A percentile compares a stretch with the other conserved stretches of the same genome.
phyloP scores from a whole-genome alignment of 2,113 vertebrate species.

The Dipodomys merriami region DNA sequence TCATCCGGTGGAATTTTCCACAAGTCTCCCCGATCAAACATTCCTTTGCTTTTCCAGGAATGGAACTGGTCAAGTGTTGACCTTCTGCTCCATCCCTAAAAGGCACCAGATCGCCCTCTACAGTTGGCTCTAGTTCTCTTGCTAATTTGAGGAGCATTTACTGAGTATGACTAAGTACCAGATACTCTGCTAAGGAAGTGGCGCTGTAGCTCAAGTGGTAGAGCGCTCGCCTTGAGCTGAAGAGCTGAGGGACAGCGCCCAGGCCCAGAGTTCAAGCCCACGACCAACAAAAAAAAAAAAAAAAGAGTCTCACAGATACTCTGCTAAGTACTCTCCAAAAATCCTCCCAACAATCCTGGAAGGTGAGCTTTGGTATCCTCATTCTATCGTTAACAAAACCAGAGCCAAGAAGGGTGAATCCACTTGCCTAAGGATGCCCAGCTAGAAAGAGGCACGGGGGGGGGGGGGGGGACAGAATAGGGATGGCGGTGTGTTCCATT shows the following conservation, averaged over 20 bases:
- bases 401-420: background rate
- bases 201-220: too few species aligned
- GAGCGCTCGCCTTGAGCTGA: too few species aligned
- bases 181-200: background rate
- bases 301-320: too few species aligned
- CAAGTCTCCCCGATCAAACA: background rate
- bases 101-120: background rate
- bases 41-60: background rate
- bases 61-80: background rate
- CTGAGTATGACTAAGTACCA: background rate
- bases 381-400: background rate
- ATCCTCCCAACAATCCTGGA: background rate
- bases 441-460: background rate
- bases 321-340: background rate
- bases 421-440: background rate
- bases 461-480: too few species aligned
- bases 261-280: too few species aligned
- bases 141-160: background rate
- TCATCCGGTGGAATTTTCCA: background rate
- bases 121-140: background rate
- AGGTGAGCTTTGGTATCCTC: background rate
- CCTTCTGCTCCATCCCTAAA: background rate
- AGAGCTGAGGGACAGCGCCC: too few species aligned
- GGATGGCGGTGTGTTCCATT: background rate
- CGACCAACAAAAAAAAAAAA: too few species aligned